Base-by-base conservation (phyloP, 2,797 vertebrate genomes). In the Nannoperca australis region DNA sequence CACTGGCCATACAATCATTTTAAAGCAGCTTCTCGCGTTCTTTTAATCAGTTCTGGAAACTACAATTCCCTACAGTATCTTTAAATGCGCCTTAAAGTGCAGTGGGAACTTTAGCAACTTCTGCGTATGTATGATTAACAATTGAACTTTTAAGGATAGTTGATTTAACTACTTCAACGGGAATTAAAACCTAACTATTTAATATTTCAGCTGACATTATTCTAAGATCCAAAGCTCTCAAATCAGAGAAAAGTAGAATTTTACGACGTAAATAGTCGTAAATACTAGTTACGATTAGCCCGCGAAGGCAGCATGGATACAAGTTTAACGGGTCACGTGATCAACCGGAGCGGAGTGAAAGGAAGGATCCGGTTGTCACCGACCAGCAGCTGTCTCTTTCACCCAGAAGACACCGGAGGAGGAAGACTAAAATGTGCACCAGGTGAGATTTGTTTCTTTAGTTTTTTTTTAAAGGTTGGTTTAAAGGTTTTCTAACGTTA, bases 1-100 rank as follows among this genome's bases (percentile, higher is more conserved):
- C 4, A 0, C 11, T 27, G 1, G 0, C 22, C 4, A 20, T 27
- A 5, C 3, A 32, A 14, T 54, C 0, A 1, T 11, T 0, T 20
- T 40, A 50, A 61, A 36, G 17, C 10, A 7, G 4, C 0, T 45
- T 65, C 63, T 47, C 0, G 6, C 0, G 1, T 71, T 70, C 65
- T 11, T 9, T 34, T 0, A 50, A 59, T 47, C 2, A 2, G 7
- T 34, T 47, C 0, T 2, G 2, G 0, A 74, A 90, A 94, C 93
- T 94, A 93, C 91, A 93, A 67, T 13, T 88, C 87, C 91, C 88
- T 2, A 15, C n/a, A 27, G 10, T 27, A 2, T 11, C 18, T 2
- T 0, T 0, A 0, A 20, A 44, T 42, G 36, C 0, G 47, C 17
- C 0, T 76, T 89, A 0, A 53, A 0, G 0, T 30, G 13, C 64